These are phyloP conservation scores for Ctenodactylus gundi DNA, from an alignment of 2,113 vertebrate species.

Conservation along the genomic window DNA sequence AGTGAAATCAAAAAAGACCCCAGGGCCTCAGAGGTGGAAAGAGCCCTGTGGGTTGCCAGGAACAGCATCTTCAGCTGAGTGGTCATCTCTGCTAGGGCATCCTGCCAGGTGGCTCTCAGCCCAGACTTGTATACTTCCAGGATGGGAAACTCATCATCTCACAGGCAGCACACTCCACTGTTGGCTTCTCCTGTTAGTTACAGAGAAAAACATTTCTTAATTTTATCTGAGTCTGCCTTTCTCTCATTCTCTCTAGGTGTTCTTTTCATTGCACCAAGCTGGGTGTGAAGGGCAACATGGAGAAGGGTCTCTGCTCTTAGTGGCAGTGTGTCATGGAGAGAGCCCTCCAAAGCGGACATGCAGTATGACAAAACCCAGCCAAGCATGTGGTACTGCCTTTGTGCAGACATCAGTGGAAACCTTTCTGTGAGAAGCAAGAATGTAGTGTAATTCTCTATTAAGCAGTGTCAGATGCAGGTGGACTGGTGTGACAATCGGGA, in stretches of 20 bases:
- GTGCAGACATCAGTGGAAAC: background rate
- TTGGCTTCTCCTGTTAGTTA: background rate
- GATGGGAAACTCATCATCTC: background rate
- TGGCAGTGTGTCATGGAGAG: background rate
- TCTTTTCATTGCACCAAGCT: background rate
- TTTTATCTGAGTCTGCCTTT: background rate
- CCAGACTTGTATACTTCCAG: background rate
- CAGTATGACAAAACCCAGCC: background rate
- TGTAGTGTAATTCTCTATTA: background rate
- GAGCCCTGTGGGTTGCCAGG: background rate
- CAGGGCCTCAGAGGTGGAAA: background rate
- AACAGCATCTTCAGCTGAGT: background rate
- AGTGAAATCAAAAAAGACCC: background rate
- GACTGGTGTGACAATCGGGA: background rate
- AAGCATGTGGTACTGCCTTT: background rate
- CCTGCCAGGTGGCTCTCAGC: background rate
- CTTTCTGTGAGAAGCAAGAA: background rate
- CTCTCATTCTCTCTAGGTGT: background rate
- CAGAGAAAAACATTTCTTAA: background rate
- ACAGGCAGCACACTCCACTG: background rate
- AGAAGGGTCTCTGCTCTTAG: background rate
- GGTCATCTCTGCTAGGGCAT: background rate
- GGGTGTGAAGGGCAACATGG: background rate
- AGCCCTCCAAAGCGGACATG: background rate
- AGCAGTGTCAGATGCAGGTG: background rate